A percentile compares a stretch with the other conserved stretches of the same genome.
Evolutionary conservation across 1,140 invertebrate species (phyloP).

Genomic region (Aphaenogaster rudis): DNA sequence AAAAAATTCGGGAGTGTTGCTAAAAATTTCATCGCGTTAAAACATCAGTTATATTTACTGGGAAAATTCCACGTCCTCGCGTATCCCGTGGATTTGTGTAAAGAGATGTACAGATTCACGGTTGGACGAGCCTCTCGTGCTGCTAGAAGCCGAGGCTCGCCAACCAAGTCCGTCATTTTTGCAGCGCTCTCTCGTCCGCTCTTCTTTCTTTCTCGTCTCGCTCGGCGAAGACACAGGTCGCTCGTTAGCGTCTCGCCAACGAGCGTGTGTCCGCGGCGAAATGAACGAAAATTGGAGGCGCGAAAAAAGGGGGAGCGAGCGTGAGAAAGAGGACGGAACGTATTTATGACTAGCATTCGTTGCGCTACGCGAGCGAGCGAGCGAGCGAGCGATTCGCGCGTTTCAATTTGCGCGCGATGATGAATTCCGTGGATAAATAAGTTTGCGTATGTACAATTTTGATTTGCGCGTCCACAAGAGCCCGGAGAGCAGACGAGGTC

Average conservation of each 20-base stretch:
- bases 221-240: constrained; percentile 39
- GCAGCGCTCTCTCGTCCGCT: constrained; percentile 27
- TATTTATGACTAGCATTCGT: constrained; percentile 72
- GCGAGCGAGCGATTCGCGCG: background rate
- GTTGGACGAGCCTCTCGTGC: constrained; percentile 26
- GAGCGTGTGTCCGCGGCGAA: constrained; percentile 16
- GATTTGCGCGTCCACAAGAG: constrained; percentile 8
- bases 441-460: constrained; percentile 20
- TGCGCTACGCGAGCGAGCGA: constrained; percentile 8
- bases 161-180: constrained; percentile 36
- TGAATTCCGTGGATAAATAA: constrained; percentile 27
- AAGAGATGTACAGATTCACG: constrained; percentile 10
- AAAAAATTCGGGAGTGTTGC: background rate
- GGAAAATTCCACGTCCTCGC: background rate
- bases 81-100: background rate
- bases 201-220: constrained; percentile 20
- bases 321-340: constrained; percentile 63
- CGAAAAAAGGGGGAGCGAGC: constrained; percentile 55
- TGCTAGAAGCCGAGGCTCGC: background rate
- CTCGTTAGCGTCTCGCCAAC: constrained; percentile 28
- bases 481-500: constrained; percentile 4
- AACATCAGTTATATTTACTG: constrained; percentile 9
- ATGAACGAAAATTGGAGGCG: constrained; percentile 44
- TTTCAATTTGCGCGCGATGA: constrained; percentile 25
- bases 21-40: constrained; percentile 4